Evolutionary conservation across 2,888 invertebrate species (phyloP).

Genomic region (Onthophagus sagittarius): DNA sequence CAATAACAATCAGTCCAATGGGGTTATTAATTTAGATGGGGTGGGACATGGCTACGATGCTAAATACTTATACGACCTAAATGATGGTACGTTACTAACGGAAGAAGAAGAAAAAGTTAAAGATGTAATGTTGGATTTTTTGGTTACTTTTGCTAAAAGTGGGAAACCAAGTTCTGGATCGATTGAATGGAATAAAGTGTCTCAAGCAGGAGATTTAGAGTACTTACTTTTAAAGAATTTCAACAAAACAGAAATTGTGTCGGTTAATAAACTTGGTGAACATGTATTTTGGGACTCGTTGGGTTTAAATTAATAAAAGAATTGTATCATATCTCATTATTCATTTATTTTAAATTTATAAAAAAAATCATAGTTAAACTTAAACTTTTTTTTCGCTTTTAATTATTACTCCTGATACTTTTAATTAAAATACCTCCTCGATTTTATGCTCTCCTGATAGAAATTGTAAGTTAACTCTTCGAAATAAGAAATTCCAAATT

Average conservation of each 20-base stretch:
- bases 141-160: slow-evolving; percentile 33
- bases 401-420: too few species aligned
- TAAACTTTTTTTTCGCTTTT: too few species aligned
- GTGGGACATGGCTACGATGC: slow-evolving; percentile 16
- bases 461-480: too few species aligned
- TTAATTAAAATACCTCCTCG: too few species aligned
- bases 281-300: slow-evolving; percentile 21
- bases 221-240: slow-evolving; percentile 18
- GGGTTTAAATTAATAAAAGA: too few species aligned
- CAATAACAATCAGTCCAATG: too few species aligned
- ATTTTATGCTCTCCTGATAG: too few species aligned
- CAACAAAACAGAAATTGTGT: slow-evolving; percentile 17
- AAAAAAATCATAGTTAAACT: too few species aligned
- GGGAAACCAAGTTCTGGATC: slow-evolving; percentile 22
- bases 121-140: slow-evolving; percentile 31
- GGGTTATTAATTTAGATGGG: not conserved
- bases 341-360: too few species aligned
- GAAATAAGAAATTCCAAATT: too few species aligned
- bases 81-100: not conserved
- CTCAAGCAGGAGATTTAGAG: slow-evolving; percentile 15
- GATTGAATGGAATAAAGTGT: slow-evolving; percentile 16
- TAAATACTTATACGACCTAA: slow-evolving; percentile 9
- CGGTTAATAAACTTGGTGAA: slow-evolving; percentile 13
- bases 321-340: too few species aligned
- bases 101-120: slow-evolving; percentile 34